phyloP scores from a whole-genome alignment of 2,797 vertebrate species.

The Molossus alvarezi region DNA sequence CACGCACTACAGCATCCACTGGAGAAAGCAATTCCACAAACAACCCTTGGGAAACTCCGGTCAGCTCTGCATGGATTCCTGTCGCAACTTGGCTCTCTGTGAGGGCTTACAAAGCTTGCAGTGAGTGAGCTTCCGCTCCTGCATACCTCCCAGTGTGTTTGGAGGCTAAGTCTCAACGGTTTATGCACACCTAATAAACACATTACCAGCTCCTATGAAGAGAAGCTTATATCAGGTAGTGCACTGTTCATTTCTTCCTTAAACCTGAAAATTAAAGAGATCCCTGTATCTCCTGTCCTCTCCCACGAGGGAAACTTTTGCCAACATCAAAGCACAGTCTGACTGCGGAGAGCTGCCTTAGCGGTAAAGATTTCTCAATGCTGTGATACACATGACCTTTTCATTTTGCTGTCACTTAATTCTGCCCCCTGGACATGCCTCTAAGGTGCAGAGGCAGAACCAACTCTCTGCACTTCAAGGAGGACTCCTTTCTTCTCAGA shows the following conservation, averaged over 20 bases:
- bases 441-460: slow-evolving; percentile 20
- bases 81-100: background rate
- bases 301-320: slow-evolving; percentile 49
- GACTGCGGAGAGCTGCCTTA: slow-evolving; percentile 29
- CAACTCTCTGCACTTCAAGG: slow-evolving; percentile 38
- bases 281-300: slow-evolving; percentile 13
- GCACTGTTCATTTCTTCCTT: background rate
- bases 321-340: slow-evolving; percentile 56
- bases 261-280: background rate
- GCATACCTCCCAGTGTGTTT: background rate
- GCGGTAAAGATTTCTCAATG: background rate
- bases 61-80: background rate
- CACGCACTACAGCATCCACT: background rate
- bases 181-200: background rate
- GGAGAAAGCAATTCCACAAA: background rate
- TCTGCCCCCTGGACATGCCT: slow-evolving; percentile 22
- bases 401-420: slow-evolving; percentile 51
- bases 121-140: background rate
- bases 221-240: slow-evolving; percentile 33
- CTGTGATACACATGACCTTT: slow-evolving; percentile 6
- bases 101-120: background rate
- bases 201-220: background rate
- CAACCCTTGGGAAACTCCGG: background rate
- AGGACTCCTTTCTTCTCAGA: slow-evolving; percentile 64
- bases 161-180: background rate